phyloP scores from a whole-genome alignment of 35 echinoderm and acorn worm species.

The Amphiura filiformis region DNA sequence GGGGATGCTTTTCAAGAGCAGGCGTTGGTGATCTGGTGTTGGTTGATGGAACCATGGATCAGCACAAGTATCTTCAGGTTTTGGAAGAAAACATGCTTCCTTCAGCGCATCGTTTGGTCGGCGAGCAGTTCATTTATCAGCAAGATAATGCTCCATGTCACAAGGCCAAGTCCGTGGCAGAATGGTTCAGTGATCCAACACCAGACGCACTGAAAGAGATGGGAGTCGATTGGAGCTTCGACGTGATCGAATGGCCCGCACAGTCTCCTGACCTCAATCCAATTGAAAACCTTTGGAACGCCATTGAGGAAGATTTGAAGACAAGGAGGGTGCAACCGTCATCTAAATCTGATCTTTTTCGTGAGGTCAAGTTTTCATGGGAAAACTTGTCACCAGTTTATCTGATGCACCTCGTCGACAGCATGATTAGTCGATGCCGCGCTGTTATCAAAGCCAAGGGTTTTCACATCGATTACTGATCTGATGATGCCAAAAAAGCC shows the following conservation, averaged over 20 bases:
- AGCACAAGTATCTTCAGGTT: neutral
- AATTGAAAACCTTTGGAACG: conserved; percentile 5
- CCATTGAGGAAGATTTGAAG: neutral
- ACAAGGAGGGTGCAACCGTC: neutral
- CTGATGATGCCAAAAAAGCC: neutral
- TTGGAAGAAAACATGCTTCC: conserved; percentile 7
- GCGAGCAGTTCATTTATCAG: neutral
- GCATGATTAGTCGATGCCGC: neutral
- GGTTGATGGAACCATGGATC: neutral
- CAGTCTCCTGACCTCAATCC: neutral
- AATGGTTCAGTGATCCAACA: neutral
- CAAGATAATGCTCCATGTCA: conserved; percentile 17
- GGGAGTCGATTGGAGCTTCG: neutral
- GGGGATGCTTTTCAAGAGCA: neutral
- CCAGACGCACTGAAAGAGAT: neutral
- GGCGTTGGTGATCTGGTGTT: neutral
- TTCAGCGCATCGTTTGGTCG: conserved; percentile 1
- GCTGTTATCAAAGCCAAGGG: neutral
- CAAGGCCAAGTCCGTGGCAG: neutral
- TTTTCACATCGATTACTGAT: neutral
- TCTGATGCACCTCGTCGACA: neutral
- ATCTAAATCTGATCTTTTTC: neutral
- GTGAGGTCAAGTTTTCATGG: neutral
- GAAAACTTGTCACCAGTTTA: neutral
- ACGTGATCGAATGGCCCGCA: neutral